Evolutionary conservation across 2,113 vertebrate species (phyloP).

Genomic region (Coreoperca whiteheadi): DNA sequence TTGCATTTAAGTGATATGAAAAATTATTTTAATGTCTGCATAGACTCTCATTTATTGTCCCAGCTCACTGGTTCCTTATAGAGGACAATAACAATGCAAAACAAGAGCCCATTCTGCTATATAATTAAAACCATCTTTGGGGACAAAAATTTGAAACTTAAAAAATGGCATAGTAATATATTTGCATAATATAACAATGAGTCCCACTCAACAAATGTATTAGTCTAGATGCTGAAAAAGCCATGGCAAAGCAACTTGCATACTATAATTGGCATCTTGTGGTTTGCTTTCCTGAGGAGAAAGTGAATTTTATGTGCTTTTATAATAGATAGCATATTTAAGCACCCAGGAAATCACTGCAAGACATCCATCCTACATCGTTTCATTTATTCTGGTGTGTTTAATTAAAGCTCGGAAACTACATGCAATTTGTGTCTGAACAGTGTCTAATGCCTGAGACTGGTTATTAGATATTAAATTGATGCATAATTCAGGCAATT

Average conservation of each 20-base stretch:
- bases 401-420: conserved; percentile 99
- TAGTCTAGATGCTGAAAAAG: conserved; percentile 84
- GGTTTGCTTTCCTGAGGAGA: conserved; percentile 96
- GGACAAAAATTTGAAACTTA: conserved; percentile 82
- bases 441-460: conserved; percentile 99
- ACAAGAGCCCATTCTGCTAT: conserved; percentile 68
- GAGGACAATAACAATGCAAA: conserved; percentile 76
- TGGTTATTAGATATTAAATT: conserved; percentile 99
- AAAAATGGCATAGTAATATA: conserved; percentile 83
- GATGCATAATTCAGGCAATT: conserved; percentile 99
- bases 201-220: conserved; percentile 86
- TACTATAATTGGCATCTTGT: conserved; percentile 88
- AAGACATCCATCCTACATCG: conserved; percentile 96
- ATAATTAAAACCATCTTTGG: conserved; percentile 82
- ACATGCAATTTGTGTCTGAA: conserved; percentile 99
- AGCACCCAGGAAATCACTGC: conserved; percentile 98
- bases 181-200: conserved; percentile 88
- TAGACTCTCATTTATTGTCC: conserved; percentile 66
- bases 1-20: conserved; percentile 62
- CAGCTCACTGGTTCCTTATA: conserved; percentile 58
- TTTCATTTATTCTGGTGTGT: conserved; percentile 99
- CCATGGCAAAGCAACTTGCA: conserved; percentile 84
- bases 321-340: conserved; percentile 99
- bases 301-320: conserved; percentile 95
- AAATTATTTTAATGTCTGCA: conserved; percentile 71